Percentiles rank a stretch among this genome's conserved stretches.
These are phyloP conservation scores for Scopus umbretta DNA, from an alignment of 2,113 vertebrate species.

Conservation along the genomic window DNA sequence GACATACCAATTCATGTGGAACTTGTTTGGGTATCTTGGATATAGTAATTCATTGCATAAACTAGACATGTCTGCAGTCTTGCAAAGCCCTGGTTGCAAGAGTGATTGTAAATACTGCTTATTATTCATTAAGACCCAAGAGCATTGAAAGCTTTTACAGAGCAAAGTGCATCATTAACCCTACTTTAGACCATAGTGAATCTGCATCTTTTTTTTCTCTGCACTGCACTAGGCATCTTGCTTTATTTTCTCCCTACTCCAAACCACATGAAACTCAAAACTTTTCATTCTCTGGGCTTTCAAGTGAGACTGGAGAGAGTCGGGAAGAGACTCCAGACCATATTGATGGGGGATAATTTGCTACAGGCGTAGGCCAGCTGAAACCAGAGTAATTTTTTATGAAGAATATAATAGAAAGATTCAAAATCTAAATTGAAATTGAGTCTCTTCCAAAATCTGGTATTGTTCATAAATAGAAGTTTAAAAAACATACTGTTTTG, in stretches of 20 bases:
- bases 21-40: background rate
- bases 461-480: background rate
- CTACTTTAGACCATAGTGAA: background rate
- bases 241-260: background rate
- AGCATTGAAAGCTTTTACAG: background rate
- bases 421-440: background rate
- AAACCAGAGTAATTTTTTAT: background rate
- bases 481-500: background rate
- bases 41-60: background rate
- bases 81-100: background rate
- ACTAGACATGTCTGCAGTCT: background rate
- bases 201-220: background rate
- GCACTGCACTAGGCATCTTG: background rate
- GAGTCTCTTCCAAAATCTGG: background rate
- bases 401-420: background rate
- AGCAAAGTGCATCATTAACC: background rate
- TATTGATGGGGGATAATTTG: background rate
- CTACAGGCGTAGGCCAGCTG: background rate
- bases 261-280: background rate
- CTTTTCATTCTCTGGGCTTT: background rate
- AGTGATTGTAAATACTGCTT: background rate
- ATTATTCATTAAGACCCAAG: background rate
- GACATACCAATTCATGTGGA: background rate
- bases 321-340: background rate
- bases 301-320: background rate